Conservation (phyloP, 2,888 invertebrate species). For the Netelia fuscicornis region DNA sequence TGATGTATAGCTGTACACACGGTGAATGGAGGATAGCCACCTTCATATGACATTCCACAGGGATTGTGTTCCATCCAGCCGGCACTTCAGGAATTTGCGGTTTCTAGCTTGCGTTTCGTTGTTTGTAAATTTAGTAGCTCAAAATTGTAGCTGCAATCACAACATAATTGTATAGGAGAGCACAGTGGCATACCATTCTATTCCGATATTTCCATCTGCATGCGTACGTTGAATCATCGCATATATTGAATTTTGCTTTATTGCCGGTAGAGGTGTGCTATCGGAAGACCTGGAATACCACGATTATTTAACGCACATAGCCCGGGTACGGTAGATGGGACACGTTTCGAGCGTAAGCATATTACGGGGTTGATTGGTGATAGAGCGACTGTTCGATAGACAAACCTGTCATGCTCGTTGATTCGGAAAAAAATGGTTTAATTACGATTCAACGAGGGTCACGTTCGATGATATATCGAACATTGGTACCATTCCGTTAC, state of each 20-base stretch:
- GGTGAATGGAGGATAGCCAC: neutral
- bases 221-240: too few relatives aligned
- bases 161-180: neutral
- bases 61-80: slow-evolving; percentile 9
- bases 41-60: neutral
- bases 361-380: neutral
- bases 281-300: too few relatives aligned
- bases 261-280: too few relatives aligned
- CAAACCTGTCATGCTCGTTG: slow-evolving; percentile 45
- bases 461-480: slow-evolving; percentile 78
- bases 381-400: slow-evolving; percentile 4
- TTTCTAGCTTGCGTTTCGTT: too few relatives aligned
- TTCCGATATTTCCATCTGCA: too few relatives aligned
- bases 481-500: slow-evolving; percentile 79
- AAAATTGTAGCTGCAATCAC: neutral
- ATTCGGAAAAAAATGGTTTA: slow-evolving; percentile 76
- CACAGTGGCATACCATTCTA: neutral
- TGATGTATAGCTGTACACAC: too few relatives aligned
- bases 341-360: too few relatives aligned
- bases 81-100: too few relatives aligned
- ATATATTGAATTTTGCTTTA: too few relatives aligned
- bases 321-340: too few relatives aligned
- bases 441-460: slow-evolving; percentile 72
- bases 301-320: too few relatives aligned
- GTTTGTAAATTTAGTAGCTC: slow-evolving; percentile 2